These are phyloP conservation scores for Rhynchopsitta pachyrhyncha DNA, from an alignment of 2,113 vertebrate species.

Conservation along the genomic window DNA sequence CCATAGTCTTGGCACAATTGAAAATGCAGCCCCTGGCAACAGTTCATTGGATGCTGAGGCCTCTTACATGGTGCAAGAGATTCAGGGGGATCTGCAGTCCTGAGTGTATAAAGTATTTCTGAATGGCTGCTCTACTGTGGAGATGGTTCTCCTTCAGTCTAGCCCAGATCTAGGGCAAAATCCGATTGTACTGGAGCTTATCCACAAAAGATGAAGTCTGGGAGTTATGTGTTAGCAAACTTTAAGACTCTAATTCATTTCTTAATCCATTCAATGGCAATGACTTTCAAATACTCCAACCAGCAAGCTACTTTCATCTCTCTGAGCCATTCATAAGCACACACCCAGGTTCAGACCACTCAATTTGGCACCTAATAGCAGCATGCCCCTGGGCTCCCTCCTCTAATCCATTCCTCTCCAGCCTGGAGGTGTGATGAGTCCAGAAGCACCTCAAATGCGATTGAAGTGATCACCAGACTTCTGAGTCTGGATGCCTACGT, in stretches of 20 bases:
- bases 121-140: fast-evolving
- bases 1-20: background rate
- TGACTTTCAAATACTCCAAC: background rate
- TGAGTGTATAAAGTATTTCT: background rate
- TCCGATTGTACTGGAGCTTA: background rate
- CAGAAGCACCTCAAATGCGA: background rate
- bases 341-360: background rate
- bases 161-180: background rate
- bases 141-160: background rate
- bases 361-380: background rate
- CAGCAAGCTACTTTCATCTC: background rate
- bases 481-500: background rate
- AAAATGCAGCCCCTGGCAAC: background rate
- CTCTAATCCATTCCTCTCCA: background rate
- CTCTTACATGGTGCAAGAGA: background rate
- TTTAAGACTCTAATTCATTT: background rate
- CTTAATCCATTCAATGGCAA: background rate
- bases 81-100: background rate
- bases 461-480: background rate
- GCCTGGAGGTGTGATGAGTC: background rate
- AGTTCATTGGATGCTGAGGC: background rate
- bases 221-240: background rate
- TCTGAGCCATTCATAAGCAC: background rate
- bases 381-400: background rate
- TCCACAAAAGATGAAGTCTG: background rate